phyloP scores from a whole-genome alignment of 2,888 invertebrate species.

The Heliconius aoede region DNA sequence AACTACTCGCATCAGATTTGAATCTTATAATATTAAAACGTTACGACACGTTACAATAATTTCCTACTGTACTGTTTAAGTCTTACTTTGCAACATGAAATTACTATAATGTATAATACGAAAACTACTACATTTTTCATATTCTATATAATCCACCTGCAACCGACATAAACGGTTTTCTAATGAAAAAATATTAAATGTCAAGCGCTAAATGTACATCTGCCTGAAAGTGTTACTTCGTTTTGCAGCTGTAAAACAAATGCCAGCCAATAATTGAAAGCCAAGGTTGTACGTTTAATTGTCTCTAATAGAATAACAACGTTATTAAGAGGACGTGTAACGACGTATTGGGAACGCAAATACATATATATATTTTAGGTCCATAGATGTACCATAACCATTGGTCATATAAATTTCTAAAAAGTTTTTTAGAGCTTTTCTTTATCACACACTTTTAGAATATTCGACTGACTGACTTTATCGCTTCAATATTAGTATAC shows the following conservation, averaged over 20 bases:
- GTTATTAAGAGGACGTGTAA: conserved; percentile 17
- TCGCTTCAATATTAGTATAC: no score
- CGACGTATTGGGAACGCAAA: neutral
- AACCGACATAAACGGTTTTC: conserved; percentile 44
- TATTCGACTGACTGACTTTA: no score
- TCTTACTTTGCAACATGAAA: neutral
- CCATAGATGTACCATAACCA: neutral
- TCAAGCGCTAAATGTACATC: conserved; percentile 68
- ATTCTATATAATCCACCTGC: conserved; percentile 27
- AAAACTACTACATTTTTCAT: conserved; percentile 23
- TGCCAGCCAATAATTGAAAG: conserved; percentile 72
- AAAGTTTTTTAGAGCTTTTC: neutral
- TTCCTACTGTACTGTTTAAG: neutral
- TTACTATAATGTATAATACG: neutral
- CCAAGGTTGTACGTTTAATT: conserved; percentile 37
- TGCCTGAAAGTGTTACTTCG: conserved; percentile 69
- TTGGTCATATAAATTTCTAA: neutral
- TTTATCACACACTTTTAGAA: no score
- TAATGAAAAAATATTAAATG: conserved; percentile 53
- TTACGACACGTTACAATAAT: neutral
- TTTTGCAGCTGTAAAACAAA: conserved; percentile 78
- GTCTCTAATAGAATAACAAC: conserved; percentile 32
- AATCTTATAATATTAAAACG: neutral
- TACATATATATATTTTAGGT: neutral
- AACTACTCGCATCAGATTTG: no score